Evolutionary conservation across 2,113 vertebrate genomes (phyloP).

Genomic region (Prolemur simus): DNA sequence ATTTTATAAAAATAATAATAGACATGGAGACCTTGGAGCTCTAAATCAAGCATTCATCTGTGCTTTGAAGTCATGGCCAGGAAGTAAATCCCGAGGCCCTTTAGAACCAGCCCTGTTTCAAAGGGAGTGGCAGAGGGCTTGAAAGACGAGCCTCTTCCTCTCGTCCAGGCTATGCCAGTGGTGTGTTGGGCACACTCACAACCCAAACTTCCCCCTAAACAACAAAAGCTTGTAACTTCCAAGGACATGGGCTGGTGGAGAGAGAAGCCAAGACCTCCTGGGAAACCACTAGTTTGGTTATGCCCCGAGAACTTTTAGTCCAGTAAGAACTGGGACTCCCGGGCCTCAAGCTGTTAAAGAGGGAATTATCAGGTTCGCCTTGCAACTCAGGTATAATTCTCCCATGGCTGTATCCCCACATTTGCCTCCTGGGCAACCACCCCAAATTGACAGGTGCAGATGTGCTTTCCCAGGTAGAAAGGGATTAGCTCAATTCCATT

Average conservation of each 20-base stretch:
- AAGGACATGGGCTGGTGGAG: not conserved
- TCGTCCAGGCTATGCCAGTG: slow-evolving; percentile 45
- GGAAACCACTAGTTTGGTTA: slow-evolving; percentile 23
- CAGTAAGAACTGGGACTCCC: slow-evolving; percentile 62
- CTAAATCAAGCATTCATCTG: slow-evolving; percentile 69
- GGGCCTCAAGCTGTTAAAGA: slow-evolving; percentile 20
- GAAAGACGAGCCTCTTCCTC: slow-evolving; percentile 74
- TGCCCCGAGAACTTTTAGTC: slow-evolving; percentile 19
- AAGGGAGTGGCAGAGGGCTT: slow-evolving; percentile 64
- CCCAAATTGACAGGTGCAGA: not conserved
- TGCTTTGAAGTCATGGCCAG: slow-evolving; percentile 82
- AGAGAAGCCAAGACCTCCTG: not conserved
- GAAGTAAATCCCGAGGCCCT: slow-evolving; percentile 75
- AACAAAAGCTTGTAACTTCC: slow-evolving; percentile 6
- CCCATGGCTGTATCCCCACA: slow-evolving; percentile 15
- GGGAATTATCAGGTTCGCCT: slow-evolving; percentile 17
- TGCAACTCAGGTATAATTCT: slow-evolving; percentile 62
- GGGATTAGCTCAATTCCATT: slow-evolving; percentile 9
- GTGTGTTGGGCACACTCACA: slow-evolving; percentile 47
- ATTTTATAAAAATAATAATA: slow-evolving; percentile 80
- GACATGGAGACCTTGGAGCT: slow-evolving; percentile 60
- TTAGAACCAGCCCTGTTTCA: slow-evolving; percentile 75
- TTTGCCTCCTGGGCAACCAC: slow-evolving; percentile 18
- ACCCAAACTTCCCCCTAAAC: not conserved
- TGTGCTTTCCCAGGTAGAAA: slow-evolving; percentile 33